Percentiles rank a stretch among this genome's conserved stretches.
Evolutionary conservation across 23 tunicate genomes (phyloP).

Genomic region (Corella eumyota): DNA sequence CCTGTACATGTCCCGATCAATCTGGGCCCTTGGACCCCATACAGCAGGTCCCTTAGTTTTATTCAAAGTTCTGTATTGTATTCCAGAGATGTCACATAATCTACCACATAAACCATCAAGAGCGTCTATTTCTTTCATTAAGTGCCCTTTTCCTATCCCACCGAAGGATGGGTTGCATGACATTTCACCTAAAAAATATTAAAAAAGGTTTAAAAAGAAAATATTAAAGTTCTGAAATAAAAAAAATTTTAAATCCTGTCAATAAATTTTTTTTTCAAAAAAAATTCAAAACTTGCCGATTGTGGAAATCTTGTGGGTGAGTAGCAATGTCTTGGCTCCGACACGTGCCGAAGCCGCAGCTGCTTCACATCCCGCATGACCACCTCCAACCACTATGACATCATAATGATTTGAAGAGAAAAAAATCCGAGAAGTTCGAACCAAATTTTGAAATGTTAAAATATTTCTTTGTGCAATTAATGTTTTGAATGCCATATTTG

Average conservation of each 20-base stretch:
- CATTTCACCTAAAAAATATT: constrained; percentile 63
- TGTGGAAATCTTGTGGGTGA: constrained; percentile 67
- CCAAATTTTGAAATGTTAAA: no score
- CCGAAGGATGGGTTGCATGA: constrained; percentile 98
- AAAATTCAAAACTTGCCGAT: no score
- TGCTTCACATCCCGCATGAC: constrained; percentile 99
- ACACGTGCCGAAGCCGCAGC: constrained; percentile 91
- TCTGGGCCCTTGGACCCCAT: constrained; percentile 95
- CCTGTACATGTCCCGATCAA: constrained; percentile 71
- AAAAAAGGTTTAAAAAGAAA: neutral
- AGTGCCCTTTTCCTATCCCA: constrained; percentile 91
- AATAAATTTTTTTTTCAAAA: no score
- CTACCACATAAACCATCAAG: constrained; percentile 89
- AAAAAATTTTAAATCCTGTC: no score
- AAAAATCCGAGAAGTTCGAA: no score
- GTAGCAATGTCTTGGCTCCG: constrained; percentile 64
- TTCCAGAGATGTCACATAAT: constrained; percentile 81
- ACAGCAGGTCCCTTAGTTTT: constrained; percentile 87
- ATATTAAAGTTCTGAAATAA: no score
- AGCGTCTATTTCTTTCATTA: constrained; percentile 83
- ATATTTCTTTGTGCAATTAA: no score
- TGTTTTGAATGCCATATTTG: neutral
- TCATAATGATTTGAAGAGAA: constrained; percentile 36
- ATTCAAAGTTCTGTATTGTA: constrained; percentile 71
- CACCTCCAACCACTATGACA: constrained; percentile 90